These are phyloP conservation scores for Ellobius talpinus DNA, from an alignment of 2,113 vertebrate species.

Conservation along the genomic window DNA sequence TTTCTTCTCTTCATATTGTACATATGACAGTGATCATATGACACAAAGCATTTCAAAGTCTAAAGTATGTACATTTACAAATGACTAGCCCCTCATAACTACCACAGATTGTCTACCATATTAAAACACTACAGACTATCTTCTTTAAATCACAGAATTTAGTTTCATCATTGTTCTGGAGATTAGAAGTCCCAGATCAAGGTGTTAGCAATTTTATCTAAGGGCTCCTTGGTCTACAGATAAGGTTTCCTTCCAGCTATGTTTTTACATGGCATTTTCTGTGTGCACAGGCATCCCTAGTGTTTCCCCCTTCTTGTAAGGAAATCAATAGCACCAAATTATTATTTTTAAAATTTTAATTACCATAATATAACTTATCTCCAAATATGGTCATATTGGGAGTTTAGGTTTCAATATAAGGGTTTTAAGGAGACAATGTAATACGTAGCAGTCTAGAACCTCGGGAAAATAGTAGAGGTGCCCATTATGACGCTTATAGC, in stretches of 20 bases:
- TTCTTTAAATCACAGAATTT: background rate
- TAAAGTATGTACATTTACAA: background rate
- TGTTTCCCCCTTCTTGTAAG: background rate
- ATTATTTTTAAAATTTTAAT: background rate
- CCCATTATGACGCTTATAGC: background rate
- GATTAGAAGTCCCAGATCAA: background rate
- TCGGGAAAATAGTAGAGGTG: background rate
- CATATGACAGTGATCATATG: background rate
- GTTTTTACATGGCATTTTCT: background rate
- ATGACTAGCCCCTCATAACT: background rate
- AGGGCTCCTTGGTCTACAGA: background rate
- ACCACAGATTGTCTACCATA: background rate
- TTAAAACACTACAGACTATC: background rate
- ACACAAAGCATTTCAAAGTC: background rate
- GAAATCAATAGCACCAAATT: background rate
- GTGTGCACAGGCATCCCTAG: background rate
- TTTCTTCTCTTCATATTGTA: background rate
- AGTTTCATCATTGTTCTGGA: background rate
- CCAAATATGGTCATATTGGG: background rate
- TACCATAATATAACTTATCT: background rate
- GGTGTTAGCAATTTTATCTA: background rate
- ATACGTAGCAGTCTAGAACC: background rate
- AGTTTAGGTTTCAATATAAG: background rate
- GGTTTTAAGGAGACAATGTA: background rate
- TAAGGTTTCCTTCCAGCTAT: background rate